Evolutionary conservation across 1,140 invertebrate species (phyloP).

Genomic region (Heliconius hermathena): DNA sequence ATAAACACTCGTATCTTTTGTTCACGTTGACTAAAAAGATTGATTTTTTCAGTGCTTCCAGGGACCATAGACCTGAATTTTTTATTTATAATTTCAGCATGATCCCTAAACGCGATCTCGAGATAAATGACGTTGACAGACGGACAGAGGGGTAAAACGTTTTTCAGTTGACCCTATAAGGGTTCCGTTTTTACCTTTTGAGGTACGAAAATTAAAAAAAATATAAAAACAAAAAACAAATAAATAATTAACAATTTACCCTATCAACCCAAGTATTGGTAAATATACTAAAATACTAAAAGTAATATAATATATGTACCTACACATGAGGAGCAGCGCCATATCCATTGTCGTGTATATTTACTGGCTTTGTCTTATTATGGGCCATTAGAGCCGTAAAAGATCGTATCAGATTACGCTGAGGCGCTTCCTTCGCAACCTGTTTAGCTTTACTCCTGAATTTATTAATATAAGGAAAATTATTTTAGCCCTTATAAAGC

Average conservation of each 20-base stretch:
- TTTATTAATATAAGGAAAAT: not conserved
- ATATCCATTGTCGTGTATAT: slow-evolving; percentile 20
- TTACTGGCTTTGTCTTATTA: slow-evolving; percentile 28
- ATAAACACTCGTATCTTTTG: too few relatives aligned
- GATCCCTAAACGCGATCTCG: too few relatives aligned
- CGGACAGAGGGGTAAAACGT: too few relatives aligned
- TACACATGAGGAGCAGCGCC: slow-evolving; percentile 12
- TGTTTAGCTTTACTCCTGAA: not conserved
- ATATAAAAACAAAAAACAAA: not conserved
- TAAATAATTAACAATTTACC: not conserved
- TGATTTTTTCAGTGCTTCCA: too few relatives aligned
- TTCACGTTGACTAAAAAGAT: too few relatives aligned
- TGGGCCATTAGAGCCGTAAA: slow-evolving; percentile 20
- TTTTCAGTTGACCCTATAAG: too few relatives aligned
- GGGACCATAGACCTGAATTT: too few relatives aligned
- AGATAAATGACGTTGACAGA: too few relatives aligned
- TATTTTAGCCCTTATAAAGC: not conserved
- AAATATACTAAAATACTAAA: slow-evolving; percentile 18
- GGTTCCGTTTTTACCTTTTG: too few relatives aligned
- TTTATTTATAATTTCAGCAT: too few relatives aligned
- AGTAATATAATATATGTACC: slow-evolving; percentile 32
- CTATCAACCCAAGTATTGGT: not conserved
- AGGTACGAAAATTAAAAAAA: too few relatives aligned
- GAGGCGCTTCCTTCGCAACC: slow-evolving; percentile 4
- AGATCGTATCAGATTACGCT: slow-evolving; percentile 21